Base-by-base conservation (phyloP, 2,888 invertebrate genomes). In the Ectemnius continuus region DNA sequence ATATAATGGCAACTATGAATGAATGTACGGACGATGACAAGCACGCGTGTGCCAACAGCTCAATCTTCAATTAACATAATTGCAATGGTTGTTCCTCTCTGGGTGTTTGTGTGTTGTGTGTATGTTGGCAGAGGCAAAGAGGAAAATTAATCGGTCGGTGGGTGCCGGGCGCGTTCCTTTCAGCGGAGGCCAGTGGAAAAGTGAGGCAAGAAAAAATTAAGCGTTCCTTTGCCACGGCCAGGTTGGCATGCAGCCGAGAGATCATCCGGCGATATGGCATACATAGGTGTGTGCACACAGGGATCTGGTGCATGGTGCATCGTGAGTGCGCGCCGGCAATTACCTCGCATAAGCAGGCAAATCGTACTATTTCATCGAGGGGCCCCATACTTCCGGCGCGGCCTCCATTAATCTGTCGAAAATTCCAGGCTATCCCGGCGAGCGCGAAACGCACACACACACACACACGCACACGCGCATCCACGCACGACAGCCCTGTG, bases 261-360 rank as follows among this genome's bases (percentile, higher is more conserved):
- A 36, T 36, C 36, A 36, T 36, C 36, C 36, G 36, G 52, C 73
- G 76, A 69, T 78, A 75, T 73, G 11, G 36, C 4, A 36, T 36
- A 36, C 36, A 36, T 36, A 36, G 8, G 36, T 11, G 36, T 11
- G 36, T 11, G 36, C 36, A 36, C 11, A 36, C 36, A 11, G 36
- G 2, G 36, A 6, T 11, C 8, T 36, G 0, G 6, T 11, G 36
- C 36, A 11, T 36, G 0, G 6, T 11, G 36, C 36, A 11, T 1
- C 36, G 36, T 36, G 36, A 36, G 36, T 36, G 36, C 36, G 36
- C 36, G 36, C 36, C 36, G 57, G 70, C 69, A 80, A 80, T 80
- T 80, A 79, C 67, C 73, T 79, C 67, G 78, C 72, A 78, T 80
- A 79, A 80, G 73, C 69, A 76, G 73, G 76, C 79, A 74, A 71